Evolutionary conservation across 2,113 vertebrate species (phyloP).

Genomic region (Diglossa brunneiventris): DNA sequence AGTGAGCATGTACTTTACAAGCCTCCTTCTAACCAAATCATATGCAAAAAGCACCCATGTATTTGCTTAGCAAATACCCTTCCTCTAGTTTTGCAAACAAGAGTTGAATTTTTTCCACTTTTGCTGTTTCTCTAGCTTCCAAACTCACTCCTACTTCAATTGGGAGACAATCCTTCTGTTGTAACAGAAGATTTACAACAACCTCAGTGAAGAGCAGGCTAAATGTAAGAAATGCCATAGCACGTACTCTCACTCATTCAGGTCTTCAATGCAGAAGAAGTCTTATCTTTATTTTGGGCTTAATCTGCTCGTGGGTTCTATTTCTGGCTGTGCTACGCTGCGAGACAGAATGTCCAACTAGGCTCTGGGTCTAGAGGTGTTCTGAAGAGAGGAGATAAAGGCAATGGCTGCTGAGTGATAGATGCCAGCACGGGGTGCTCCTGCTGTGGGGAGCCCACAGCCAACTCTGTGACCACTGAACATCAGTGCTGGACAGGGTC

Average conservation of each 20-base stretch:
- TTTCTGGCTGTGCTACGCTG: neutral
- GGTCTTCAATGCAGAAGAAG: neutral
- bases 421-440: fast-evolving
- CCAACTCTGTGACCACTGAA: fast-evolving
- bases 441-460: fast-evolving
- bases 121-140: neutral
- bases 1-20: neutral
- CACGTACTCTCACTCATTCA: neutral
- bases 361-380: fast-evolving
- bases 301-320: conserved; percentile 10
- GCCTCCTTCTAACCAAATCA: neutral
- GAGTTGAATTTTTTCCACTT: neutral
- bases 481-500: fast-evolving
- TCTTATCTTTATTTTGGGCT: neutral
- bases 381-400: conserved; percentile 9
- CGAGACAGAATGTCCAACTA: neutral
- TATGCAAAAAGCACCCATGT: neutral
- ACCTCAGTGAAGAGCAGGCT: neutral
- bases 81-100: neutral
- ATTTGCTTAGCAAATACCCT: neutral
- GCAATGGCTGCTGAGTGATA: conserved; percentile 29
- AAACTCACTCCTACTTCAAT: neutral
- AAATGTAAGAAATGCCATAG: neutral
- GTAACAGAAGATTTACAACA: neutral
- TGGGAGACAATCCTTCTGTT: neutral